A percentile compares a stretch with the other conserved stretches of the same genome.
Conservation (phyloP, 2,113 vertebrate genomes). For the Myiagra hebetior region DNA sequence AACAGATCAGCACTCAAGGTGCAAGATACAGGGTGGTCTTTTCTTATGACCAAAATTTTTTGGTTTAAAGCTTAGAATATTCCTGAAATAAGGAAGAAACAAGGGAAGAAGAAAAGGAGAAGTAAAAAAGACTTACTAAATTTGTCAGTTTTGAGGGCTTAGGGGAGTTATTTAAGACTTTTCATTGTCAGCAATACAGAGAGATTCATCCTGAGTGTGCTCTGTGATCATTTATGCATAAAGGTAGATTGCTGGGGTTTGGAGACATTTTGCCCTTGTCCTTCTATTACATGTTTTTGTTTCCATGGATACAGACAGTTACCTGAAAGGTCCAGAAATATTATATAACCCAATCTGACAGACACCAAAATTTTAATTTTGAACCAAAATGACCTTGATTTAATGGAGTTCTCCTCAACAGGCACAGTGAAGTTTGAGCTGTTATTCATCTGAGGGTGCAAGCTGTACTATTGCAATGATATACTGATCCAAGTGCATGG, state of each 20-base stretch:
- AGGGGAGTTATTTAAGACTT: neutral
- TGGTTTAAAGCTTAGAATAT: neutral
- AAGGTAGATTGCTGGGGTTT: neutral
- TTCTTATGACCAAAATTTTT: neutral
- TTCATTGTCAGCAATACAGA: neutral
- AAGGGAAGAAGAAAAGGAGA: neutral
- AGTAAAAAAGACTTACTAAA: neutral
- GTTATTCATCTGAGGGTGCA: neutral
- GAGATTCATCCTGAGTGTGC: neutral
- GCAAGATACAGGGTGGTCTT: neutral
- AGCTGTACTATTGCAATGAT: neutral
- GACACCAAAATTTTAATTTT: neutral
- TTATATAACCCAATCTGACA: neutral
- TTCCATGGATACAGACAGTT: neutral
- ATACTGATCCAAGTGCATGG: slow-evolving; percentile 7
- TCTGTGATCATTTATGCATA: neutral
- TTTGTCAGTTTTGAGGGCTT: neutral
- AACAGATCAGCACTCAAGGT: neutral
- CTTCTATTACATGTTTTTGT: neutral
- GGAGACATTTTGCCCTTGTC: neutral
- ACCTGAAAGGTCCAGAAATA: neutral
- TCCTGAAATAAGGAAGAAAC: neutral
- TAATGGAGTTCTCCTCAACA: neutral
- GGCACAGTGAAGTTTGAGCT: neutral
- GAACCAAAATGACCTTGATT: neutral